phyloP scores from a whole-genome alignment of 2,113 vertebrate genomes.

The Smithornis capensis region DNA sequence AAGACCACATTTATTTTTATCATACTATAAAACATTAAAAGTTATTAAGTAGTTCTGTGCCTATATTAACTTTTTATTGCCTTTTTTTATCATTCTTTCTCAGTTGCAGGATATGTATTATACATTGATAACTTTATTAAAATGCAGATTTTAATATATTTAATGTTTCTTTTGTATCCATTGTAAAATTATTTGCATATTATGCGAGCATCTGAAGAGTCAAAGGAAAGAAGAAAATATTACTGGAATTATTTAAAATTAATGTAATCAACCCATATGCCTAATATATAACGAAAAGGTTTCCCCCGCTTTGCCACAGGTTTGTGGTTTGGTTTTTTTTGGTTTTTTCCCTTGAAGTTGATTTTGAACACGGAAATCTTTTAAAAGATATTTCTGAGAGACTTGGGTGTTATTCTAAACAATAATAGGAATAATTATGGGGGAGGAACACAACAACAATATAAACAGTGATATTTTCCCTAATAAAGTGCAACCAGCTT shows the following conservation, averaged over 20 bases:
- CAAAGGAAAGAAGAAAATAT: slow-evolving; percentile 69
- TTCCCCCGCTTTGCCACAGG: slow-evolving; percentile 37
- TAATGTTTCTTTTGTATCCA: slow-evolving; percentile 76
- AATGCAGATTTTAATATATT: slow-evolving; percentile 79
- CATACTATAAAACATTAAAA: slow-evolving; percentile 64
- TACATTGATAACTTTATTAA: slow-evolving; percentile 79
- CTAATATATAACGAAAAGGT: slow-evolving; percentile 74
- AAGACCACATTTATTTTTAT: slow-evolving; percentile 57
- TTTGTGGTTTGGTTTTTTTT: slow-evolving; percentile 13
- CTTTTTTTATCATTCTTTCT: slow-evolving; percentile 70
- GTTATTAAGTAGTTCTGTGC: slow-evolving; percentile 69
- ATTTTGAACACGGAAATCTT: slow-evolving; percentile 60
- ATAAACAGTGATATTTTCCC: slow-evolving; percentile 55
- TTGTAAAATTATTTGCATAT: slow-evolving; percentile 75
- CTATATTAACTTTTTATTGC: slow-evolving; percentile 76
- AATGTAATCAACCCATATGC: slow-evolving; percentile 63
- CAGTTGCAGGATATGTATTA: slow-evolving; percentile 67
- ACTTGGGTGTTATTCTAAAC: slow-evolving; percentile 64
- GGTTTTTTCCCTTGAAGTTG: slow-evolving; percentile 23
- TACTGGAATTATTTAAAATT: slow-evolving; percentile 70
- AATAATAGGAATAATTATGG: slow-evolving; percentile 63
- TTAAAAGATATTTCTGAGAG: slow-evolving; percentile 61
- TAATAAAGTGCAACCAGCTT: slow-evolving; percentile 66
- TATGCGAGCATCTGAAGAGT: slow-evolving; percentile 69
- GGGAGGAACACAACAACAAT: slow-evolving; percentile 58